Evolutionary conservation across 2,888 invertebrate species (phyloP).

Genomic region (Listrodromus nycthemerus): DNA sequence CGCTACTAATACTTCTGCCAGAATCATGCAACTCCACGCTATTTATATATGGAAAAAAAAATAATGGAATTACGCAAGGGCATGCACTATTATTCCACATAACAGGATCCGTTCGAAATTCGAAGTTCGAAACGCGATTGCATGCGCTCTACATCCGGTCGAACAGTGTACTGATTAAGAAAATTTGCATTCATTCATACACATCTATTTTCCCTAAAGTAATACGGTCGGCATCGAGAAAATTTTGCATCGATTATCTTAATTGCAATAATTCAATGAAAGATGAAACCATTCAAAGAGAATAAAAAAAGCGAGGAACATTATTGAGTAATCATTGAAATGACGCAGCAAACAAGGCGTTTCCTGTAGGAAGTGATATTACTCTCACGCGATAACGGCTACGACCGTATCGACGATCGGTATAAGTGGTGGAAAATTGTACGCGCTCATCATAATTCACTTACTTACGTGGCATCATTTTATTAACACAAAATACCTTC

Average conservation of each 20-base stretch:
- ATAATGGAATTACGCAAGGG: background rate
- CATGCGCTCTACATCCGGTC: background rate
- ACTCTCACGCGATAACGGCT: too few species aligned
- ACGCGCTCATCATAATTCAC: too few species aligned
- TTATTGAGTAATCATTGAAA: too few species aligned
- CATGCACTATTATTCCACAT: slow-evolving; percentile 4
- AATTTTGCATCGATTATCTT: background rate
- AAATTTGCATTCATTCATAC: background rate
- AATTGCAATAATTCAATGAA: background rate
- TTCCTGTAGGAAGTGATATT: too few species aligned
- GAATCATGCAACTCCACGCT: background rate
- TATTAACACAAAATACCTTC: too few species aligned
- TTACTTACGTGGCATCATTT: too few species aligned
- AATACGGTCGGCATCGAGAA: background rate
- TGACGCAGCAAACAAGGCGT: too few species aligned
- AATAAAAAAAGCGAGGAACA: too few species aligned
- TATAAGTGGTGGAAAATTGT: too few species aligned
- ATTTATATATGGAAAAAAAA: slow-evolving; percentile 16
- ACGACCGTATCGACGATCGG: too few species aligned
- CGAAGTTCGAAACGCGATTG: background rate
- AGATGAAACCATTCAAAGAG: too few species aligned
- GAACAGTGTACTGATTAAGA: background rate
- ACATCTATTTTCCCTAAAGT: background rate
- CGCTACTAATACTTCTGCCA: background rate
- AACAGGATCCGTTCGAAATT: slow-evolving; percentile 12